phyloP scores from a whole-genome alignment of 2,797 vertebrate genomes.

The Lacerta agilis region DNA sequence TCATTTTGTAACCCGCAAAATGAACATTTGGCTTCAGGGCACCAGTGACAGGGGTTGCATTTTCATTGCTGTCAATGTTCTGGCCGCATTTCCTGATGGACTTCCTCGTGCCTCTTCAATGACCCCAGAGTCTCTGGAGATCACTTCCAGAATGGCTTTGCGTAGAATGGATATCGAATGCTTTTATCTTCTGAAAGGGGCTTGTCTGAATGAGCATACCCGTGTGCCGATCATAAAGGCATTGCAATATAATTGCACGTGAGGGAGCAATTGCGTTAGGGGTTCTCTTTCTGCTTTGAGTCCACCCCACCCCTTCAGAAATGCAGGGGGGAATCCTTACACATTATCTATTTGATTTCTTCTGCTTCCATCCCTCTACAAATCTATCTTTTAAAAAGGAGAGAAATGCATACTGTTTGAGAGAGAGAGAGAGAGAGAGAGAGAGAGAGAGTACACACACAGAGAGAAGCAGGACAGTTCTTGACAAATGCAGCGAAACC shows the following conservation, averaged over 20 bases:
- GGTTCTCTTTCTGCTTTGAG: not conserved
- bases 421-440: not conserved
- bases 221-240: slow-evolving; percentile 9
- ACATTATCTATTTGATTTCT: not conserved
- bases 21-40: slow-evolving; percentile 24
- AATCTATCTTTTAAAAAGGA: slow-evolving; percentile 42
- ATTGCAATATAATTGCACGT: not conserved
- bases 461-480: slow-evolving; percentile 21
- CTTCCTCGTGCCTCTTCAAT: slow-evolving; percentile 16
- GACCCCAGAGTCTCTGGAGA: slow-evolving; percentile 1
- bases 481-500: slow-evolving; percentile 50
- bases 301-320: not conserved
- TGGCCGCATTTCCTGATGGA: slow-evolving; percentile 31
- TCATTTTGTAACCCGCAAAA: slow-evolving; percentile 37
- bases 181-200: slow-evolving; percentile 12
- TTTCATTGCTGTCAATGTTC: not conserved
- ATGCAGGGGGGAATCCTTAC: slow-evolving; percentile 15
- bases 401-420: not conserved
- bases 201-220: not conserved
- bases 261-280: slow-evolving; percentile 3
- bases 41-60: not conserved
- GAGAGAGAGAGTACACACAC: too few species aligned
- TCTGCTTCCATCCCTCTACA: not conserved
- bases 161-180: not conserved
- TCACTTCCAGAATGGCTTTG: slow-evolving; percentile 15